These are phyloP conservation scores for Balanococcus diminutus DNA, from an alignment of 2,888 invertebrate genomes.

Conservation along the genomic window DNA sequence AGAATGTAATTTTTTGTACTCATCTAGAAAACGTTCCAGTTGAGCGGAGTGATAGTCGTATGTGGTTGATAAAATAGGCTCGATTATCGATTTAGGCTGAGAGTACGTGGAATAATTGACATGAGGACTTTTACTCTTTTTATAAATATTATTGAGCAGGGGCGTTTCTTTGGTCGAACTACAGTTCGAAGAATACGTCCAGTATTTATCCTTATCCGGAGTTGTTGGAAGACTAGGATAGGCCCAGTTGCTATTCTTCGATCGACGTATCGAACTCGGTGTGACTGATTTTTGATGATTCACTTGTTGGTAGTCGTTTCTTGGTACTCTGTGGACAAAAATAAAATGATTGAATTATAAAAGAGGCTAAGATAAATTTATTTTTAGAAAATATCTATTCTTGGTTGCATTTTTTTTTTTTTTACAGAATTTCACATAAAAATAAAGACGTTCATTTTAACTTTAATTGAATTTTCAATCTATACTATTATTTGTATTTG, in stretches of 20 bases:
- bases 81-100: constrained; percentile 35
- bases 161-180: constrained; percentile 28
- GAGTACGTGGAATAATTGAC: constrained; percentile 48
- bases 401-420: too few species aligned
- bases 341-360: too few species aligned
- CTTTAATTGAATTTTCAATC: too few species aligned
- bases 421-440: too few species aligned
- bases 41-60: constrained; percentile 82
- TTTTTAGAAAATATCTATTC: too few species aligned
- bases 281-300: neutral
- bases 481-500: too few species aligned
- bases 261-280: constrained; percentile 58
- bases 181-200: constrained; percentile 47
- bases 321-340: constrained; percentile 3
- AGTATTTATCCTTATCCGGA: constrained; percentile 63
- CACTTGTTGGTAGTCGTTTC: neutral
- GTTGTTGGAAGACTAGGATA: constrained; percentile 72
- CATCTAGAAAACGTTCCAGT: constrained; percentile 78
- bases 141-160: constrained; percentile 55
- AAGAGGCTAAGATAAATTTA: too few species aligned
- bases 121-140: constrained; percentile 24
- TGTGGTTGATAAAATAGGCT: constrained; percentile 63
- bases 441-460: too few species aligned
- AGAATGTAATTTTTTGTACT: constrained; percentile 77
- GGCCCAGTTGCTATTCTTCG: constrained; percentile 60